A percentile compares a stretch with the other conserved stretches of the same genome.
Evolutionary conservation across 2,113 vertebrate genomes (phyloP).

Genomic region (Atrichornis clamosus): DNA sequence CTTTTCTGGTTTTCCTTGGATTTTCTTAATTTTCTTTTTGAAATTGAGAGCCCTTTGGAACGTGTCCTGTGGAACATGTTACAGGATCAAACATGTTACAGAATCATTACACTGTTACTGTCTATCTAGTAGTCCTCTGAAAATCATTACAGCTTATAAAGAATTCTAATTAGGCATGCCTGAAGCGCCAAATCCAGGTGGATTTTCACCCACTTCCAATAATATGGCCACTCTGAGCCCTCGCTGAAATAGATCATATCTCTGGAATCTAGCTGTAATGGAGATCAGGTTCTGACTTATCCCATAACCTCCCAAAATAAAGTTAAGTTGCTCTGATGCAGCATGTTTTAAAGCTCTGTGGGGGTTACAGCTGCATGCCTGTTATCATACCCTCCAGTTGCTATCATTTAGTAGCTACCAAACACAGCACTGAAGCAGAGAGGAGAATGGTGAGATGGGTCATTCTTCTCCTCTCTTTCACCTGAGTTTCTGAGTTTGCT

Average conservation of each 20-base stretch:
- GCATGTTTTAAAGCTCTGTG: constrained; percentile 21
- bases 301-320: constrained; percentile 56
- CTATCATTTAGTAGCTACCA: not conserved
- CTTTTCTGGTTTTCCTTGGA: not conserved
- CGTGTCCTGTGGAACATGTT: not conserved
- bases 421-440: not conserved
- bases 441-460: not conserved
- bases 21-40: not conserved
- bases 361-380: constrained; percentile 17
- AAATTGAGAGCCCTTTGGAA: not conserved
- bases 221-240: constrained; percentile 21
- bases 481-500: not conserved
- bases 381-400: not conserved
- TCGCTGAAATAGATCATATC: constrained; percentile 23
- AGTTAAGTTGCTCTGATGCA: constrained; percentile 26
- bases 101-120: not conserved
- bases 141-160: constrained; percentile 60
- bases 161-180: constrained; percentile 58
- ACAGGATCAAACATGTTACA: not conserved
- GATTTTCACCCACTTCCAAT: constrained; percentile 65
- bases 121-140: not conserved
- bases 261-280: constrained; percentile 47
- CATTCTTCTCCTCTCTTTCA: not conserved
- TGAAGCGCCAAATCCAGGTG: constrained; percentile 50
- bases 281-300: constrained; percentile 46